A percentile compares a stretch with the other conserved stretches of the same genome.
These are phyloP conservation scores for Phrynosoma platyrhinos DNA, from an alignment of 2,113 vertebrate species.

Conservation along the genomic window DNA sequence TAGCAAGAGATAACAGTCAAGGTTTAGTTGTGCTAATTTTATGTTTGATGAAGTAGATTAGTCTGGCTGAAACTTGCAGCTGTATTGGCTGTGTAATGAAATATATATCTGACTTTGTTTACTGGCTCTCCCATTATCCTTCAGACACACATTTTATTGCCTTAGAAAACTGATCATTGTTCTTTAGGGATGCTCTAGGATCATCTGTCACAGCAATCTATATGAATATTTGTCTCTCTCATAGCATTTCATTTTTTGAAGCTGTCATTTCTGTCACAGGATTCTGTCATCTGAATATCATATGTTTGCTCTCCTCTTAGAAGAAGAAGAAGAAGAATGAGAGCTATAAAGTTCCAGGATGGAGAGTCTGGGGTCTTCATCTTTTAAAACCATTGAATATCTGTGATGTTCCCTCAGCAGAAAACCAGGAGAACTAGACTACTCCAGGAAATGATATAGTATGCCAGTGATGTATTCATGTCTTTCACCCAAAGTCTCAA, in stretches of 20 bases:
- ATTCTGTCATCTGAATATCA: conserved; percentile 70
- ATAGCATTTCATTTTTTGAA: conserved; percentile 59
- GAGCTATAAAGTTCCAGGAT: conserved; percentile 54
- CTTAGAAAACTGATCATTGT: conserved; percentile 69
- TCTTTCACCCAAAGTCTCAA: too few relatives aligned
- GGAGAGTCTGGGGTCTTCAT: conserved; percentile 16
- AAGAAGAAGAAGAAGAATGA: conserved; percentile 51
- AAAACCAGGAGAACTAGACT: conserved; percentile 18
- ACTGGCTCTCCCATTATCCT: conserved; percentile 64
- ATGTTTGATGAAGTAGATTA: too few relatives aligned
- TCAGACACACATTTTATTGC: conserved; percentile 63
- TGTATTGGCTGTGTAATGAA: not conserved
- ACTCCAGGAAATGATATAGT: conserved; percentile 17
- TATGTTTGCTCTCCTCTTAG: conserved; percentile 65
- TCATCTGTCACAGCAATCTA: conserved; percentile 73
- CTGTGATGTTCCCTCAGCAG: not conserved
- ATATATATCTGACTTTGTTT: conserved; percentile 58
- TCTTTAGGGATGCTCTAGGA: conserved; percentile 65
- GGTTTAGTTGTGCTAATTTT: not conserved
- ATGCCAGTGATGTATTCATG: too few relatives aligned
- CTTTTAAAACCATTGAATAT: conserved; percentile 27
- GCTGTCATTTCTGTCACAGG: conserved; percentile 71
- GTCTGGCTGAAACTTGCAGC: not conserved
- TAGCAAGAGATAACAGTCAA: not conserved
- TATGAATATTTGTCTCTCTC: conserved; percentile 72